Evolutionary conservation across 2,113 vertebrate genomes (phyloP), one percentile per base, ranked within the genome.

Genomic region (Mustela lutreola): DNA sequence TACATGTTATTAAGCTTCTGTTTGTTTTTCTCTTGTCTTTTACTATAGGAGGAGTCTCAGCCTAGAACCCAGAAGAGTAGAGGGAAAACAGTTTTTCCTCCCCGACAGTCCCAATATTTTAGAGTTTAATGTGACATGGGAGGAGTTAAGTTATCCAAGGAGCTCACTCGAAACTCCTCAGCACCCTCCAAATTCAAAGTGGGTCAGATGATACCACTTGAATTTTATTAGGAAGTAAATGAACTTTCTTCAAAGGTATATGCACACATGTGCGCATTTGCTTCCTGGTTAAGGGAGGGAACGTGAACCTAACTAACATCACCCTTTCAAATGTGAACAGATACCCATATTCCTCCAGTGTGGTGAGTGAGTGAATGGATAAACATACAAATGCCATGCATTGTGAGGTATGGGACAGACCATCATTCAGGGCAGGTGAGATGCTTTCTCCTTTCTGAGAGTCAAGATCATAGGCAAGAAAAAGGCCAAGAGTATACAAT

Each of bases 231-330:
- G 53, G 36, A 89, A 45, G 36, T 21, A 58, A 75, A 0, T 18
- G 26, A 62, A 73, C 26, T 56, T 19, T 50, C 45, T 85, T 84
- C 83, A 33, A 22, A 80, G 18, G 33, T 11, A 11, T 33, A 31
- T 11, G 11, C 31, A 42, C 21, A 7, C 12, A 15, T 10, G 31
- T 0, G 11, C 11, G 31, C 4, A 6, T 53, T 24, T 11, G 28
- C 21, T 63, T 86, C 65, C 9, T 45, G 8, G 45, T 28, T 31
- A 45, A 70, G 42, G 26, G 65, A 75, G 60, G 48, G 42, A 3
- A 4, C 4, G 6, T 0, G 11, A 0, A 14, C 36, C 26, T 42
- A 19, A 11, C 4, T 42, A 19, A 11, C 4, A 7, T 18, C 6
- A 2, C 10, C 18, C 21, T 26, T 53, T 91, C 73, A 81, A 10